Percentiles rank a stretch among this genome's conserved stretches.
Evolutionary conservation across 2,888 invertebrate species (phyloP).

Genomic region (Leptogaster cylindrica): DNA sequence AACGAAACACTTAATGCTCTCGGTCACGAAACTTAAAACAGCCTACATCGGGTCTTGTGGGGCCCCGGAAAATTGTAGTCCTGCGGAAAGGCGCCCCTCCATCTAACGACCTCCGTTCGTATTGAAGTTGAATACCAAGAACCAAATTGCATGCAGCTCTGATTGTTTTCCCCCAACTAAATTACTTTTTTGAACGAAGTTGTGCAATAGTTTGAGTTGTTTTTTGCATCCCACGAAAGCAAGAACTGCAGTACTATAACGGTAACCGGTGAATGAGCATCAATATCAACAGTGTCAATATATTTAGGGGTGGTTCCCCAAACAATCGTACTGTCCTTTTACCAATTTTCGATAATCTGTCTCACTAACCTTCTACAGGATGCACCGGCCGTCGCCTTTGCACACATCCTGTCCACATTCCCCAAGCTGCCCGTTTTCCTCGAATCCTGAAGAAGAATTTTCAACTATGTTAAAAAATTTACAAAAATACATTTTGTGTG

Average conservation of each 20-base stretch:
- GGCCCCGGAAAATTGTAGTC: slow-evolving; percentile 1
- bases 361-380: slow-evolving; percentile 4
- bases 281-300: slow-evolving; percentile 8
- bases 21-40: slow-evolving; percentile 49
- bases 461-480: slow-evolving; percentile 45
- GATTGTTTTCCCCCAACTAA: slow-evolving; percentile 37
- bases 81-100: background rate
- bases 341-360: slow-evolving; percentile 21
- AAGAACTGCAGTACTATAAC: slow-evolving; percentile 10
- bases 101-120: slow-evolving; percentile 7
- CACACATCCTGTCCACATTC: slow-evolving; percentile 29
- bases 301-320: background rate
- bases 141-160: slow-evolving; percentile 40
- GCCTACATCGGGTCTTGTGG: background rate
- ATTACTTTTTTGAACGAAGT: slow-evolving; percentile 40
- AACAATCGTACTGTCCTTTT: background rate
- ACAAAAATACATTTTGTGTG: slow-evolving; percentile 47
- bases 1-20: slow-evolving; percentile 50
- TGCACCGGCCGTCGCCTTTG: slow-evolving; percentile 17
- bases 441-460: slow-evolving; percentile 35
- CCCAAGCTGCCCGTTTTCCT: background rate
- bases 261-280: slow-evolving; percentile 9
- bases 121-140: slow-evolving; percentile 15
- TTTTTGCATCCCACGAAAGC: slow-evolving; percentile 9
- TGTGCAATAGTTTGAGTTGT: slow-evolving; percentile 10